Percentiles rank a stretch among this genome's conserved stretches.
These are phyloP conservation scores for Charina bottae DNA, from an alignment of 2,113 vertebrate species.

Conservation along the genomic window DNA sequence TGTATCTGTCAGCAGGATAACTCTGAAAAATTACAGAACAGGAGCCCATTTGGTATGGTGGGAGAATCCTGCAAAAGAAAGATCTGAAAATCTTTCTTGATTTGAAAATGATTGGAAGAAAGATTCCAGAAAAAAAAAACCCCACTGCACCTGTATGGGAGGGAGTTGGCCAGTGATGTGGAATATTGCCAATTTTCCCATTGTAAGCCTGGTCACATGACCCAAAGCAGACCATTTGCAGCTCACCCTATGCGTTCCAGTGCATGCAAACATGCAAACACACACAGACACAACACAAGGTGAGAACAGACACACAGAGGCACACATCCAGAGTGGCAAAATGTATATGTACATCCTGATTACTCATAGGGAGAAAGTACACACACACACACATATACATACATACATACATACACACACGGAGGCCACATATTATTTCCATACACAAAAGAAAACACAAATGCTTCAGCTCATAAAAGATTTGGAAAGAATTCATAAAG, in stretches of 20 bases:
- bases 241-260: not conserved
- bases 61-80: not conserved
- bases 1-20: not conserved
- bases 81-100: not conserved
- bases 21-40: not conserved
- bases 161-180: not conserved
- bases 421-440: not conserved
- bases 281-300: not conserved
- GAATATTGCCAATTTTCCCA: not conserved
- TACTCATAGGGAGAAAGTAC: not conserved
- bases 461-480: not conserved
- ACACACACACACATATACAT: not conserved
- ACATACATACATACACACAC: accelerated
- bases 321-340: not conserved
- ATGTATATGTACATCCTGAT: not conserved
- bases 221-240: not conserved
- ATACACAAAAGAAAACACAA: no score
- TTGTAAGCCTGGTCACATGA: not conserved
- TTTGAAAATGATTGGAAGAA: not conserved
- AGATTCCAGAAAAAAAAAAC: not conserved
- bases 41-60: not conserved
- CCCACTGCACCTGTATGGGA: not conserved
- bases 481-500: not conserved
- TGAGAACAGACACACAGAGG: not conserved
- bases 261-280: not conserved